These are phyloP conservation scores for Eubucco bourcierii DNA, from an alignment of 2,113 vertebrate genomes.

Conservation along the genomic window DNA sequence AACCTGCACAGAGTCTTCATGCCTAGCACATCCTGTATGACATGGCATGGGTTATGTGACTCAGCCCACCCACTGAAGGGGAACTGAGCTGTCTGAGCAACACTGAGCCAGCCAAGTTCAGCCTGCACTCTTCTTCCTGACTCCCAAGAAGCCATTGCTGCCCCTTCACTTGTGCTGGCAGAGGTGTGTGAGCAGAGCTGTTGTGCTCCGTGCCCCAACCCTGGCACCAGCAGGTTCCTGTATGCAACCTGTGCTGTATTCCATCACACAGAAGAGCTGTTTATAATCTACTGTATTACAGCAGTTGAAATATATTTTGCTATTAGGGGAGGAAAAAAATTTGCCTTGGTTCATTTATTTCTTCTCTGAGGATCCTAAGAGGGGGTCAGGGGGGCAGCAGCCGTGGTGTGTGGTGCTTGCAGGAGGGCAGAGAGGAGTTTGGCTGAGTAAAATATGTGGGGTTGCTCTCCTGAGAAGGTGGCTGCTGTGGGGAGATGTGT, in stretches of 20 bases:
- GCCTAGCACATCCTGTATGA: rapidly evolving
- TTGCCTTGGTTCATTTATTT: not conserved
- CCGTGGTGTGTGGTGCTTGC: too few species aligned
- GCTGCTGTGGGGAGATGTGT: not conserved
- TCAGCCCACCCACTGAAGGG: not conserved
- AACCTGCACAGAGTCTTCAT: not conserved
- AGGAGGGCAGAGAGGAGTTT: not conserved
- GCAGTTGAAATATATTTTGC: constrained; percentile 68
- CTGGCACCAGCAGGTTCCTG: rapidly evolving
- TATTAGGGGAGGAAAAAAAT: constrained; percentile 21
- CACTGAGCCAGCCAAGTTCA: rapidly evolving
- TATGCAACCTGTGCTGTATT: not conserved
- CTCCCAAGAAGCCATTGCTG: rapidly evolving
- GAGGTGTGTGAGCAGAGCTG: rapidly evolving
- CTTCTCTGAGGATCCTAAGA: not conserved
- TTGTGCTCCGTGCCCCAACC: rapidly evolving
- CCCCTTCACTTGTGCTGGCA: not conserved
- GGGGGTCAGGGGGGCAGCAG: too few species aligned
- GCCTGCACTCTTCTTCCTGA: rapidly evolving
- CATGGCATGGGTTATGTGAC: rapidly evolving
- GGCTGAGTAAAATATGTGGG: not conserved
- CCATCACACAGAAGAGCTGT: not conserved
- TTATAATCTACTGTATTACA: constrained; percentile 48
- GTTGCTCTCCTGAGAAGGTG: not conserved
- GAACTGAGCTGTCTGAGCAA: not conserved